phyloP scores from a whole-genome alignment of 2,113 vertebrate genomes.

The Brachionichthys hirsutus region DNA sequence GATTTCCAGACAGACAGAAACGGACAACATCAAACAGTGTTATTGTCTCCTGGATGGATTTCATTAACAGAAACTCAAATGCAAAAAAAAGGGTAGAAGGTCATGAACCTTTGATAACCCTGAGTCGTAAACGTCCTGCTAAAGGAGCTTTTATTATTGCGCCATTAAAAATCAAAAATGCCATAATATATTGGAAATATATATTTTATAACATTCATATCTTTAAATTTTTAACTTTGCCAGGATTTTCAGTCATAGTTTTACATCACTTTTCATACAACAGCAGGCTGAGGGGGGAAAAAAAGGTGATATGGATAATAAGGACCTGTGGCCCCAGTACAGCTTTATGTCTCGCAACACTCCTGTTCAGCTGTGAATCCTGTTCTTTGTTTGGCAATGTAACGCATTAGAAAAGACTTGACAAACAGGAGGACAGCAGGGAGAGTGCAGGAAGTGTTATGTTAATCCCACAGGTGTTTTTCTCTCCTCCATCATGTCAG shows the following conservation, averaged over 20 bases:
- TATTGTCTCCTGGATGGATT: conserved; percentile 50
- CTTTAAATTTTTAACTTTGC: too few relatives aligned
- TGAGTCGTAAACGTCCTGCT: too few relatives aligned
- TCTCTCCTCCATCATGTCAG: conserved; percentile 27
- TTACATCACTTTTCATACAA: too few relatives aligned
- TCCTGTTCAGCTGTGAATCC: background rate
- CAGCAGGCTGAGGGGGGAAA: background rate
- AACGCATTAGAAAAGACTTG: conserved; percentile 26
- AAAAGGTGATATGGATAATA: conserved; percentile 51
- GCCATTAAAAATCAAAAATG: too few relatives aligned
- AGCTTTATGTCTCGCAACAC: background rate
- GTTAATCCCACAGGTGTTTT: conserved; percentile 54
- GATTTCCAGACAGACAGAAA: conserved; percentile 66
- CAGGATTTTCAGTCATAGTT: too few relatives aligned
- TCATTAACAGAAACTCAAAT: conserved; percentile 40
- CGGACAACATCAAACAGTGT: conserved; percentile 62
- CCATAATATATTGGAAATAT: too few relatives aligned
- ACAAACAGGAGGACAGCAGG: conserved; percentile 19
- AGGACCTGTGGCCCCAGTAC: conserved; percentile 12
- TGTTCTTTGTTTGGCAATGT: conserved; percentile 28
- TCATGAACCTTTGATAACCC: too few relatives aligned
- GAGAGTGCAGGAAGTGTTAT: conserved; percentile 40
- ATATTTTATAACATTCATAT: too few relatives aligned
- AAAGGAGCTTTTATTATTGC: too few relatives aligned
- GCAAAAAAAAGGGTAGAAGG: too few relatives aligned